phyloP scores from a whole-genome alignment of 2,888 invertebrate genomes.

The Ctena decussata region DNA sequence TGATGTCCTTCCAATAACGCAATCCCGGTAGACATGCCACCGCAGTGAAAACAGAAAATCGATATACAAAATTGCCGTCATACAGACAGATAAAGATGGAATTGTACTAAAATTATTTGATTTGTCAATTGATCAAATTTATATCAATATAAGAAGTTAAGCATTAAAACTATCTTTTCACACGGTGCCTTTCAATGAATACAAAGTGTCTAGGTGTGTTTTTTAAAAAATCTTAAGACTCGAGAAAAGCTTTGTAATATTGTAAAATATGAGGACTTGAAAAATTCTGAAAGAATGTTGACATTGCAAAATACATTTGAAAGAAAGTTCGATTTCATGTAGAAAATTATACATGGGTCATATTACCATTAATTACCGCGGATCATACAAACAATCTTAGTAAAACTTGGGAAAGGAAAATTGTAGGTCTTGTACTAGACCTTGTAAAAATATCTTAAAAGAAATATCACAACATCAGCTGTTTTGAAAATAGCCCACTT shows the following conservation, averaged over 20 bases:
- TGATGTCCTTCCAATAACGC: not conserved
- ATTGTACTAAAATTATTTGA: not conserved
- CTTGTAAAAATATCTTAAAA: too few relatives aligned
- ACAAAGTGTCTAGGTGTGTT: not conserved
- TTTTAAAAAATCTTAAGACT: not conserved
- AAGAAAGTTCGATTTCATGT: not conserved
- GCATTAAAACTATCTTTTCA: constrained; percentile 5
- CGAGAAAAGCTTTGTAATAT: constrained; percentile 1
- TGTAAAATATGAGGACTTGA: not conserved
- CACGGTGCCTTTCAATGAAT: not conserved
- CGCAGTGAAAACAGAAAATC: not conserved
- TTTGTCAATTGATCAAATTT: constrained; percentile 7
- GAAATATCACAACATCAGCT: too few relatives aligned
- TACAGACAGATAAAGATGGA: constrained; percentile 3
- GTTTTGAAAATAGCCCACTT: too few relatives aligned
- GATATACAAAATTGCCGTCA: constrained; percentile 9
- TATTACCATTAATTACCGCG: too few relatives aligned
- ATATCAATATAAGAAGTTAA: constrained; percentile 3
- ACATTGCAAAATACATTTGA: not conserved
- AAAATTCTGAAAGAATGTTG: not conserved
- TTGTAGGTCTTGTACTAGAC: too few relatives aligned
- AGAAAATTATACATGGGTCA: too few relatives aligned
- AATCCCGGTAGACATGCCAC: not conserved
- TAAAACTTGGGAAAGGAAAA: too few relatives aligned
- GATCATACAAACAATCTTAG: too few relatives aligned